Evolutionary conservation across 2,888 invertebrate species (phyloP).

Genomic region (Pandemis heparana): DNA sequence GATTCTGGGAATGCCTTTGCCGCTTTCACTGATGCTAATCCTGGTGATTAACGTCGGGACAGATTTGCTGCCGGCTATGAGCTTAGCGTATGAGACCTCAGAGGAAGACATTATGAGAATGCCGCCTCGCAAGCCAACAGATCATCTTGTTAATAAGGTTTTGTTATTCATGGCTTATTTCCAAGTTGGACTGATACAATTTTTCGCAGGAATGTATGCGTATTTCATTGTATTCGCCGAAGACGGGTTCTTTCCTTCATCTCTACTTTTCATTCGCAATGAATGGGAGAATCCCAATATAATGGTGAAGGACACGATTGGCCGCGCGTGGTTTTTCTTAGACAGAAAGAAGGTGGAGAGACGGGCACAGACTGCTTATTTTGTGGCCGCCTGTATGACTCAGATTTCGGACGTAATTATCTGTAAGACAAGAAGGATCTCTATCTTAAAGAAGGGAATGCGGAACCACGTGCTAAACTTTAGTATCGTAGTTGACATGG

Average conservation of each 20-base stretch:
- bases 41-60: slow-evolving; percentile 92
- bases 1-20: slow-evolving; percentile 90
- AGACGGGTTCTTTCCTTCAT: slow-evolving; percentile 90
- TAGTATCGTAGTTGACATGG: slow-evolving; percentile 87
- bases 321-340: slow-evolving; percentile 90
- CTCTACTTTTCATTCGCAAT: slow-evolving; percentile 88
- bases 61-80: slow-evolving; percentile 92
- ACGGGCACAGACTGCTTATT: slow-evolving; percentile 92
- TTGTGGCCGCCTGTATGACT: slow-evolving; percentile 91
- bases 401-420: slow-evolving; percentile 92
- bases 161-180: slow-evolving; percentile 93
- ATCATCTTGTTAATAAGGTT: slow-evolving; percentile 83
- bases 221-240: slow-evolving; percentile 93
- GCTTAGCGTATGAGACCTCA: slow-evolving; percentile 91
- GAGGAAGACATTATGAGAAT: slow-evolving; percentile 91
- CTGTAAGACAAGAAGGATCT: slow-evolving; percentile 91
- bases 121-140: slow-evolving; percentile 82
- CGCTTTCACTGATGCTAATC: slow-evolving; percentile 86
- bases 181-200: slow-evolving; percentile 95
- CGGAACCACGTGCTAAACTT: slow-evolving; percentile 87
- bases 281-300: slow-evolving; percentile 89
- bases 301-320: slow-evolving; percentile 89
- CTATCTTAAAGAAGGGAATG: slow-evolving; percentile 92
- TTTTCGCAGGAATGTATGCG: slow-evolving; percentile 91
- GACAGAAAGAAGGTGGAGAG: slow-evolving; percentile 89